Evolutionary conservation across 2,888 invertebrate genomes (phyloP).

Genomic region (Polia nebulosa): DNA sequence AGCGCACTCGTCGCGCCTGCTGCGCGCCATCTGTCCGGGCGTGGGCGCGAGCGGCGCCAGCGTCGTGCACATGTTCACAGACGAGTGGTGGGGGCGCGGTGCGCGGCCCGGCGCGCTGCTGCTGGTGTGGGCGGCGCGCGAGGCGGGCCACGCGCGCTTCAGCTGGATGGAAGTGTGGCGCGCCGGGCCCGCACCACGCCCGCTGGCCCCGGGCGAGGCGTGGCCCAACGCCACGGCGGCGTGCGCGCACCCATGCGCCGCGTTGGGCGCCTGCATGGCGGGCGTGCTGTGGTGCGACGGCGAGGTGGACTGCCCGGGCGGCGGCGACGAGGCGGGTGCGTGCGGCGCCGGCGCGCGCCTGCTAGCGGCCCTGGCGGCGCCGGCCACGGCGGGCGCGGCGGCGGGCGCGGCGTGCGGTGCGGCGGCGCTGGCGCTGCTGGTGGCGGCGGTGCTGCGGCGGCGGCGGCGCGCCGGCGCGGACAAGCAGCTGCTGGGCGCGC

Average conservation of each 20-base stretch:
- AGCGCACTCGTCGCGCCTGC: conserved; percentile 92
- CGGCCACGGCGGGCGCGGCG: conserved; percentile 92
- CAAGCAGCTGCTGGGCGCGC: conserved; percentile 92
- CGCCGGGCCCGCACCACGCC: conserved; percentile 61
- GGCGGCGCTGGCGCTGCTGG: conserved; percentile 84
- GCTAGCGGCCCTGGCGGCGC: conserved; percentile 92
- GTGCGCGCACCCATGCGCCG: conserved; percentile 91
- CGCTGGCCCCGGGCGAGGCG: conserved; percentile 86
- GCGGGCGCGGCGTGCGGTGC: conserved; percentile 80
- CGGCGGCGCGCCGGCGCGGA: conserved; percentile 88
- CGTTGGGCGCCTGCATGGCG: conserved; percentile 95
- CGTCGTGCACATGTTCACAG: conserved; percentile 95
- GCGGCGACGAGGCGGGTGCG: conserved; percentile 91
- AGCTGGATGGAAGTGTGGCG: conserved; percentile 92
- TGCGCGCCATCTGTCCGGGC: conserved; percentile 94
- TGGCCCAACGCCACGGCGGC: conserved; percentile 75
- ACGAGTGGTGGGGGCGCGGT: conserved; percentile 92
- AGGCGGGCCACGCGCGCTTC: conserved; percentile 94
- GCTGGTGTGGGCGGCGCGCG: conserved; percentile 96
- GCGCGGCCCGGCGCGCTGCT: conserved; percentile 93
- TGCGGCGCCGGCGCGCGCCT: conserved; percentile 89
- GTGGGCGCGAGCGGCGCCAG: conserved; percentile 84
- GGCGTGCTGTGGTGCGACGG: conserved; percentile 94
- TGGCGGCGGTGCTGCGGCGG: conserved; percentile 91
- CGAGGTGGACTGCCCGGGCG: conserved; percentile 82